Evolutionary conservation across 2,113 vertebrate species (phyloP), one percentile per base, ranked within the genome.

Genomic region (Jaculus jaculus): DNA sequence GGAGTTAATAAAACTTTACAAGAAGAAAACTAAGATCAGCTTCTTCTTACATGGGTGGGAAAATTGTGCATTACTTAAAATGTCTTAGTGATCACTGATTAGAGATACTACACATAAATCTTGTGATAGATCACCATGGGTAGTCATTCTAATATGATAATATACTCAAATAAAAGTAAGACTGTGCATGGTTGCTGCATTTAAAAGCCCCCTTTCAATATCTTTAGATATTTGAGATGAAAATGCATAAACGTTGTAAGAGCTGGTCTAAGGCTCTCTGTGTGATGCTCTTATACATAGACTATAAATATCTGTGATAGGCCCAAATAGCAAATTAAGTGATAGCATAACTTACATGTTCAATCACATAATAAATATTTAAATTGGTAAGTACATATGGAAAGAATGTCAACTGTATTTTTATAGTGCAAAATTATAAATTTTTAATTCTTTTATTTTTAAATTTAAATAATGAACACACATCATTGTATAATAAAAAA

Each of bases 1-100:
- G 32, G 80, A 92, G 61, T 71, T 92, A 93, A 75, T 82, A 85
- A 83, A 80, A 81, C 47, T 86, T 94, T 80, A 90, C n/a, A 3
- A 75, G 12, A 21, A 87, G 5, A n/a, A 39, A 58, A 54, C 9
- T 21, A 66, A 93, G 23, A 88, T 73, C 51, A 68, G n/a, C 21
- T n/a, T 92, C 71, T 82, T n/a, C 26, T 90, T 92, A 37, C n/a
- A 83, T 23, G 5, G 37, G 24, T 10, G 86, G 79, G 21, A 12
- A 89, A 32, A 86, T 68, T 51, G 32, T 24, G 1, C 47, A 60
- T 90, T 90, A 11, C 34, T 90, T 92, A 77, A 89, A 21, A 91
- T 78, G 73, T 89, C 26, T 84, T 69, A 26, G 39, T 24, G 47
- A 94, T 86, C 83, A 80, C 58, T 83, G 68, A 79, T 90, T 89